phyloP scores from a whole-genome alignment of 2,113 vertebrate genomes.

The Buteo buteo region DNA sequence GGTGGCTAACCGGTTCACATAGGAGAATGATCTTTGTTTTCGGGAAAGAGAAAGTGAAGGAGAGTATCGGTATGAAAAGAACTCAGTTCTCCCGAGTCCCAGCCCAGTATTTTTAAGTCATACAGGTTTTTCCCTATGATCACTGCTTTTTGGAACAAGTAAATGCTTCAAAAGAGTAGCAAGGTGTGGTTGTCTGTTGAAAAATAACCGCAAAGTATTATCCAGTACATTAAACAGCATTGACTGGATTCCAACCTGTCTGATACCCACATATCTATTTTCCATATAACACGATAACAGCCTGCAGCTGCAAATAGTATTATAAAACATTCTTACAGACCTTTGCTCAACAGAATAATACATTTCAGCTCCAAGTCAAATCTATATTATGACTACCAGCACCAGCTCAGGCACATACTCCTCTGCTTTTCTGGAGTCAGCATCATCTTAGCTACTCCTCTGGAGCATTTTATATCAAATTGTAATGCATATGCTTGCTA shows the following conservation, averaged over 20 bases:
- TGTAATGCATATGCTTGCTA: background rate
- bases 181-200: background rate
- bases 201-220: background rate
- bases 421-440: background rate
- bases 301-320: background rate
- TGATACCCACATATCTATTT: background rate
- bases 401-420: background rate
- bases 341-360: background rate
- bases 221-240: accelerated
- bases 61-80: background rate
- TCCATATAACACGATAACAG: background rate
- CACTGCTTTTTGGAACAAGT: background rate
- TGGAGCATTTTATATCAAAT: background rate
- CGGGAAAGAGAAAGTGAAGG: background rate
- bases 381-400: background rate
- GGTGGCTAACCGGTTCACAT: background rate
- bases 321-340: background rate
- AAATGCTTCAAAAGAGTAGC: background rate
- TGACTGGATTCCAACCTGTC: background rate
- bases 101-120: background rate
- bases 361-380: background rate
- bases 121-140: background rate
- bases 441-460: background rate
- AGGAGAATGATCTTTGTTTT: background rate
- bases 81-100: background rate